Evolutionary conservation across 2,797 vertebrate genomes (phyloP).

Genomic region (Mormyrus proboscirostris): DNA sequence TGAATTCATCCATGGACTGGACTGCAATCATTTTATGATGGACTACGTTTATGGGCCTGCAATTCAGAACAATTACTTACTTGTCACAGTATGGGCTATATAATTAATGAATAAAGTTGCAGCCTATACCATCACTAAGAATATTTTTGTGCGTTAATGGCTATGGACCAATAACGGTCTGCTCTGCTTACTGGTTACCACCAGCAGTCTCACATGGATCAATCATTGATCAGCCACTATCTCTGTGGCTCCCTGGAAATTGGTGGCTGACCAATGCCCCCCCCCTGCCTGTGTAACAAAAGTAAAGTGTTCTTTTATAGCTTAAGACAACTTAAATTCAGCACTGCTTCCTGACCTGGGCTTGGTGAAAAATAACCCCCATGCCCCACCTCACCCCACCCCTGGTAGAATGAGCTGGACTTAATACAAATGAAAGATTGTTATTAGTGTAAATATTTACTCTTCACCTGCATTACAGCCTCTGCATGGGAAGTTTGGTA

Average conservation of each 20-base stretch:
- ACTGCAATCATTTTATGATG: neutral
- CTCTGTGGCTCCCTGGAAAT: neutral
- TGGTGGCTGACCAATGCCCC: neutral
- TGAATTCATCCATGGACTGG: neutral
- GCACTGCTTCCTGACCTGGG: neutral
- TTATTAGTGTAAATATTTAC: neutral
- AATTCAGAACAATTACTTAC: neutral
- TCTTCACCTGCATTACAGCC: neutral
- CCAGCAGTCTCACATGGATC: neutral
- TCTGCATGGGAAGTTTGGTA: neutral
- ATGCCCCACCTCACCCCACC: neutral
- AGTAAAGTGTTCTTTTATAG: neutral
- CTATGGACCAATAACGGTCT: neutral
- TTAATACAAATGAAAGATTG: neutral
- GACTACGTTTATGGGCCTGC: neutral
- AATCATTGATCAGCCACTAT: neutral
- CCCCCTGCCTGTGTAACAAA: neutral
- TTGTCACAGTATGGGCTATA: neutral
- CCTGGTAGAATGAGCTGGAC: neutral
- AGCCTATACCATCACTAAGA: neutral
- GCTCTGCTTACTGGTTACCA: neutral
- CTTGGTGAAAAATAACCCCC: neutral
- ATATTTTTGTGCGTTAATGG: neutral
- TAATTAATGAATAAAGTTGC: neutral
- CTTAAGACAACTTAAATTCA: neutral